Evolutionary conservation across 2,113 vertebrate genomes (phyloP).

Genomic region (Willisornis vidua): DNA sequence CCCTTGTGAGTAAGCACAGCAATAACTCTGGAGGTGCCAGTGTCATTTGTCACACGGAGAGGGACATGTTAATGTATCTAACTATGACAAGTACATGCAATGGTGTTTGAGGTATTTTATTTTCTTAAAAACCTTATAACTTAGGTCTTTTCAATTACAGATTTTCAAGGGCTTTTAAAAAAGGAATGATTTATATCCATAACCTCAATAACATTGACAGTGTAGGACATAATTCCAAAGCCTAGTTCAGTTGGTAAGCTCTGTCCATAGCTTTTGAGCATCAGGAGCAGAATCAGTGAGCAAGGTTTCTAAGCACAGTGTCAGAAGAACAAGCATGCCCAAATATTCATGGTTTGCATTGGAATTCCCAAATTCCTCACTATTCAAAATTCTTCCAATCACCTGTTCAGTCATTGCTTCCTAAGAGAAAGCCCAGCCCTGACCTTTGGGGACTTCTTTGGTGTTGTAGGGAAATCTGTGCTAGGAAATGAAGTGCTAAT

Average conservation of each 20-base stretch:
- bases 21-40: not conserved
- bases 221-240: not conserved
- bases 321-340: not conserved
- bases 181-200: not conserved
- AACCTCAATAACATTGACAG: not conserved
- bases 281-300: not conserved
- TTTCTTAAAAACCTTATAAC: not conserved
- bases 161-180: not conserved
- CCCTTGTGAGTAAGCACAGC: not conserved
- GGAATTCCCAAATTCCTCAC: not conserved
- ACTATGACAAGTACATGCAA: not conserved
- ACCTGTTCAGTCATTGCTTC: not conserved
- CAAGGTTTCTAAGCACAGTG: not conserved
- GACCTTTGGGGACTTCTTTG: not conserved
- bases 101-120: not conserved
- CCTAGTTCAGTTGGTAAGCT: not conserved
- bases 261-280: not conserved
- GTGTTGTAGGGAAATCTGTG: not conserved
- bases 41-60: not conserved
- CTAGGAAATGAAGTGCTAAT: conserved; percentile 21
- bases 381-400: not conserved
- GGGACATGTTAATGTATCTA: not conserved
- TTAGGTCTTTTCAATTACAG: not conserved
- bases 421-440: not conserved
- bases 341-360: not conserved